These are phyloP conservation scores for Seira musarum DNA, from an alignment of 2,888 invertebrate genomes.

Conservation along the genomic window DNA sequence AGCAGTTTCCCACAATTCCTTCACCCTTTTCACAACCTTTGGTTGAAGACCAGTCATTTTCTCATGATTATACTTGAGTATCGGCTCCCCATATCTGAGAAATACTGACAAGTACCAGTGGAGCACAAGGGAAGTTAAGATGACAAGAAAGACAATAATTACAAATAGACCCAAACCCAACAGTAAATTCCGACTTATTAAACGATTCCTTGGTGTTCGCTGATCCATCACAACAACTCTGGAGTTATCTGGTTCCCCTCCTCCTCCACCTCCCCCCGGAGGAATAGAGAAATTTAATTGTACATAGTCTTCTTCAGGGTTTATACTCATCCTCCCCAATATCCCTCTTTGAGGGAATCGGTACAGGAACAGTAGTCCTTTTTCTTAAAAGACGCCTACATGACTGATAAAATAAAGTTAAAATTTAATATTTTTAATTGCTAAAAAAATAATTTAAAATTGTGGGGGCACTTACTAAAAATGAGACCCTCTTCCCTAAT, in stretches of 20 bases:
- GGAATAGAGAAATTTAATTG: background rate
- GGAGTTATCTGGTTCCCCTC: background rate
- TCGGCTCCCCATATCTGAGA: slow-evolving; percentile 18
- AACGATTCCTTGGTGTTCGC: background rate
- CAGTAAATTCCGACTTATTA: slow-evolving; percentile 12
- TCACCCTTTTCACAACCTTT: slow-evolving; percentile 45
- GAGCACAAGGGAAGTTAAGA: slow-evolving; percentile 20
- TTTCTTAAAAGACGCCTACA: background rate
- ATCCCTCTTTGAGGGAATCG: background rate
- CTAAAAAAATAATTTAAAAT: background rate
- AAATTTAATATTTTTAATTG: background rate
- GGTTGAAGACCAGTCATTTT: slow-evolving; percentile 55
- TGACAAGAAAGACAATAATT: slow-evolving; percentile 26
- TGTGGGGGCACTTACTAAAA: background rate
- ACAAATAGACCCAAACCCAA: slow-evolving; percentile 33
- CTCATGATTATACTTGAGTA: slow-evolving; percentile 42
- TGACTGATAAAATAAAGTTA: no score
- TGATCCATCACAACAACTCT: slow-evolving; percentile 32
- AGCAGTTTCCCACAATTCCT: slow-evolving; percentile 40
- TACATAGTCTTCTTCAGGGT: background rate
- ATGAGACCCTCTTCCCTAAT: background rate
- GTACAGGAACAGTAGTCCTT: background rate
- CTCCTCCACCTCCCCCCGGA: background rate
- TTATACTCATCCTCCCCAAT: background rate
- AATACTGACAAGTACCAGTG: slow-evolving; percentile 37